Evolutionary conservation across 2,113 vertebrate species (phyloP).

Genomic region (Lasiurus borealis): DNA sequence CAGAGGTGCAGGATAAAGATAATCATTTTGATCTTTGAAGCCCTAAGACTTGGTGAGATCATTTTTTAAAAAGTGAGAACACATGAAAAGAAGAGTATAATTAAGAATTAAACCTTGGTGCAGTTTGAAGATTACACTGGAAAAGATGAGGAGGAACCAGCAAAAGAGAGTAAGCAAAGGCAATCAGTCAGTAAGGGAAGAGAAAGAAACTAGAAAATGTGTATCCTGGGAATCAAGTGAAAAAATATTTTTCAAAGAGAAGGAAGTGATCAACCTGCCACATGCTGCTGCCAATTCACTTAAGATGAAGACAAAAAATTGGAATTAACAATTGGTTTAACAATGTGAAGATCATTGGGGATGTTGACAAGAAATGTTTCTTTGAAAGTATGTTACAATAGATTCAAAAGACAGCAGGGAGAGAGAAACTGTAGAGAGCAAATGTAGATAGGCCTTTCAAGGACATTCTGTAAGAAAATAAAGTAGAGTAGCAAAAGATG

Average conservation of each 20-base stretch:
- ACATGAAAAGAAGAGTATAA: not conserved
- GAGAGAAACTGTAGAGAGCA: not conserved
- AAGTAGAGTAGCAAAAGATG: not conserved
- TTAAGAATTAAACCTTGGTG: not conserved
- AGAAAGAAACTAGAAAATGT: not conserved
- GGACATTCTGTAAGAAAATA: not conserved
- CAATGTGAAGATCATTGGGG: not conserved
- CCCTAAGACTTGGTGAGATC: not conserved
- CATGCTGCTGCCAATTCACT: not conserved
- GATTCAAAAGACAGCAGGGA: slow-evolving; percentile 1
- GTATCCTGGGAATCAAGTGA: not conserved
- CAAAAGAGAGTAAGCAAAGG: not conserved
- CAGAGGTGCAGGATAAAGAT: not conserved
- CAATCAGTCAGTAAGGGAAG: not conserved
- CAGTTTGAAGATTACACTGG: not conserved
- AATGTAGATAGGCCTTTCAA: not conserved
- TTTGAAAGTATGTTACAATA: not conserved
- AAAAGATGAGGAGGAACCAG: not conserved
- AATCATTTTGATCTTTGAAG: not conserved
- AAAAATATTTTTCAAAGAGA: slow-evolving; percentile 22
- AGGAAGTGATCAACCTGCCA: not conserved
- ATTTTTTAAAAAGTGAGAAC: not conserved
- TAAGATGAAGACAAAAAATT: slow-evolving; percentile 36
- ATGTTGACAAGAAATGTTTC: not conserved
- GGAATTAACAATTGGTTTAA: not conserved